Evolutionary conservation across 2,113 vertebrate genomes (phyloP).

Genomic region (Apodemus speciosus): DNA sequence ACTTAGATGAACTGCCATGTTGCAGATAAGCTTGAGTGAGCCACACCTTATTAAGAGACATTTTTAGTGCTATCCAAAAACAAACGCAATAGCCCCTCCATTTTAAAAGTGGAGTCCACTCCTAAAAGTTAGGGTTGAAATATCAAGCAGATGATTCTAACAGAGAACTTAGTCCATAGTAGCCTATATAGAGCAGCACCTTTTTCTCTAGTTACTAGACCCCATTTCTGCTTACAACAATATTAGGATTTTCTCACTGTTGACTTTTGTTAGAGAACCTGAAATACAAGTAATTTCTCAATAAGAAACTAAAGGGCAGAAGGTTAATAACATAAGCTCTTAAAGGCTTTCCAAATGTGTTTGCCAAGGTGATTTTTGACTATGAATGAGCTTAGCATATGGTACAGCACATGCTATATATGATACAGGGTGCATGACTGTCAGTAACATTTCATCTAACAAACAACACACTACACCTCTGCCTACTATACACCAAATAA

Average conservation of each 20-base stretch:
- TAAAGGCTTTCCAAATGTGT: not conserved
- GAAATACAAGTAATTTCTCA: not conserved
- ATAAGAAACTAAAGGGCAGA: not conserved
- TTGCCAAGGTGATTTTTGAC: not conserved
- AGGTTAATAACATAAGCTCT: not conserved
- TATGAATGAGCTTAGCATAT: not conserved
- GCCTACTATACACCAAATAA: not conserved
- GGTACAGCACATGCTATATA: no score
- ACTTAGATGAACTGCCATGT: not conserved
- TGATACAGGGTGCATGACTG: not conserved
- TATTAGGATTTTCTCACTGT: not conserved
- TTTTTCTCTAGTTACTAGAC: slow-evolving; percentile 16
- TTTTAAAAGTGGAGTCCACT: not conserved
- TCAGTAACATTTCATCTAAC: not conserved
- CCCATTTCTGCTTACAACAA: not conserved
- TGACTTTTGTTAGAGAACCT: not conserved
- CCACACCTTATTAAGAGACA: not conserved
- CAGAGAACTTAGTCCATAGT: not conserved
- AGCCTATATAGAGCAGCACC: not conserved
- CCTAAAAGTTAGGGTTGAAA: not conserved
- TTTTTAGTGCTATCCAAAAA: not conserved
- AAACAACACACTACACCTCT: not conserved
- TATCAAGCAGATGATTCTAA: not conserved
- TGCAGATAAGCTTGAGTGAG: not conserved
- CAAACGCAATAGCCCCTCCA: not conserved